Percentiles rank a stretch among this genome's conserved stretches.
Conservation (phyloP, 2,888 invertebrate genomes). For the Thymelicus acteon region DNA sequence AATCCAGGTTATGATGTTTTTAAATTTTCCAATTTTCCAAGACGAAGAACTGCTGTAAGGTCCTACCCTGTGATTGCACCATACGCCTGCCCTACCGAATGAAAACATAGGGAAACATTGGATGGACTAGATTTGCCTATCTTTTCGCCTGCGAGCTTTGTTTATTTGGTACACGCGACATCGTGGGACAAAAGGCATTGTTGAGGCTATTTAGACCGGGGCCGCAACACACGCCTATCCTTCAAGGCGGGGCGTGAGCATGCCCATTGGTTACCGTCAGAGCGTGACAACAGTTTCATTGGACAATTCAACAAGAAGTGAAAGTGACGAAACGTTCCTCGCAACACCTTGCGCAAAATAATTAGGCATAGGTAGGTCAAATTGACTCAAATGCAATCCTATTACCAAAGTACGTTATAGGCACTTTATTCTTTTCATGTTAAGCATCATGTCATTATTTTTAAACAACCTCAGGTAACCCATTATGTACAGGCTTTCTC, state of each 20-base stretch:
- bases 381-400: conserved; percentile 36
- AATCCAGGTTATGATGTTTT: no score
- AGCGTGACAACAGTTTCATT: conserved; percentile 80
- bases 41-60: no score
- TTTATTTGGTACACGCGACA: conserved; percentile 24
- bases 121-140: neutral
- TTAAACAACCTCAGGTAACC: no score
- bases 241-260: conserved; percentile 75
- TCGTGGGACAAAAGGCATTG: conserved; percentile 35
- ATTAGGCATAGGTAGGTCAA: conserved; percentile 58
- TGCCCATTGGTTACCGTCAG: conserved; percentile 78
- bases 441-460: neutral
- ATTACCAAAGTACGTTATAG: conserved; percentile 40
- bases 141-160: conserved; percentile 9
- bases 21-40: no score
- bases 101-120: conserved; percentile 20
- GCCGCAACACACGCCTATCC: conserved; percentile 72
- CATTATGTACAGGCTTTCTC: no score
- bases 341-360: conserved; percentile 70
- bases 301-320: conserved; percentile 76
- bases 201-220: conserved; percentile 58
- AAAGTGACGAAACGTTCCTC: conserved; percentile 73
- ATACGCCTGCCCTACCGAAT: conserved; percentile 3
- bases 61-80: no score
- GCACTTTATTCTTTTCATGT: conserved; percentile 4